Evolutionary conservation across 2,888 invertebrate genomes (phyloP).

Genomic region (Pterostichus madidus): DNA sequence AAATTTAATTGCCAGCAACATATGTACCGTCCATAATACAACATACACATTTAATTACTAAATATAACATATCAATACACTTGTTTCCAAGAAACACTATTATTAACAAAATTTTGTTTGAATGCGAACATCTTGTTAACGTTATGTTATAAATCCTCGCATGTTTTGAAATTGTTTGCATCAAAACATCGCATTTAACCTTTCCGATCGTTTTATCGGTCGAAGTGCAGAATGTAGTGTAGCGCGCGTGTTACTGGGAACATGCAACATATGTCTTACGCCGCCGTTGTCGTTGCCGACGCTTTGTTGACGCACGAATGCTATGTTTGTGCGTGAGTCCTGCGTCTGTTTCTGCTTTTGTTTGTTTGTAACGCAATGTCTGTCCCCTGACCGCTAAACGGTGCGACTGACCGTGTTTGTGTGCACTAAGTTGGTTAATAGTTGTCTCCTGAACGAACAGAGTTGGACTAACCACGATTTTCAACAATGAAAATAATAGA

Average conservation of each 20-base stretch:
- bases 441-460: constrained; percentile 4
- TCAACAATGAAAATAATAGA: too few relatives aligned
- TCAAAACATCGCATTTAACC: constrained; percentile 58
- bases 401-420: not conserved
- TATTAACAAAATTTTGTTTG: too few relatives aligned
- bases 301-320: constrained; percentile 47
- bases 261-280: constrained; percentile 59
- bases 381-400: constrained; percentile 37
- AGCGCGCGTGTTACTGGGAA: constrained; percentile 21
- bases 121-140: constrained; percentile 17
- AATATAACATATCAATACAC: too few relatives aligned
- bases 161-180: constrained; percentile 31
- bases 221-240: not conserved
- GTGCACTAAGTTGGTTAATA: constrained; percentile 9
- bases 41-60: too few relatives aligned
- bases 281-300: constrained; percentile 5
- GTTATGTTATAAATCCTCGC: constrained; percentile 4
- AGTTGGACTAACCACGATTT: too few relatives aligned
- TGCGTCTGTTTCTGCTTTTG: constrained; percentile 53
- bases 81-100: too few relatives aligned
- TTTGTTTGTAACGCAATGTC: constrained; percentile 56
- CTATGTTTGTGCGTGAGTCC: constrained; percentile 33
- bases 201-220: constrained; percentile 45
- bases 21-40: not conserved
- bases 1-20: not conserved